A percentile compares a stretch with the other conserved stretches of the same genome.
These are phyloP conservation scores for Crotalus horridus DNA, from an alignment of 2,113 vertebrate species.

Conservation along the genomic window DNA sequence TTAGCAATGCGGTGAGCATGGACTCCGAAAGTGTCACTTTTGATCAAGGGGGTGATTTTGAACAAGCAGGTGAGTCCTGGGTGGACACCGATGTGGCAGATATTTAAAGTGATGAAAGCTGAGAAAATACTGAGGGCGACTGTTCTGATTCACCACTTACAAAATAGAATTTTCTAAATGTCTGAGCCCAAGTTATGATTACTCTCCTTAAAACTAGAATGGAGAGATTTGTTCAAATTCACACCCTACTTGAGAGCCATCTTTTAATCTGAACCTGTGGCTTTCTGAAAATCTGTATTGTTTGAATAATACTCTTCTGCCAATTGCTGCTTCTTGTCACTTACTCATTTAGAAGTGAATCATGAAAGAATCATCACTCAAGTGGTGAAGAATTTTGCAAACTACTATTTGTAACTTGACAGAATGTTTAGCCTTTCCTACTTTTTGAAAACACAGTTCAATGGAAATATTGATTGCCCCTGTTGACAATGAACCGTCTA, in stretches of 20 bases:
- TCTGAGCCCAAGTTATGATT: constrained; percentile 17
- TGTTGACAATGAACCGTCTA: not conserved
- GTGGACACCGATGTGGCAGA: fast-evolving
- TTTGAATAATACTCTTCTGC: not conserved
- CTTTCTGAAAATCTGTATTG: not conserved
- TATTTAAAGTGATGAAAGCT: not conserved
- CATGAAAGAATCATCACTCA: not conserved
- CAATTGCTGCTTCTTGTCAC: not conserved
- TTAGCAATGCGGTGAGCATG: fast-evolving
- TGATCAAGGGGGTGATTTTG: not conserved
- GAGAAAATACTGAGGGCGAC: constrained; percentile 13
- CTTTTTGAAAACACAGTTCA: not conserved
- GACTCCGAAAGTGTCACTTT: not conserved
- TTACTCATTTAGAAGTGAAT: not conserved
- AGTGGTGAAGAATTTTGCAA: not conserved
- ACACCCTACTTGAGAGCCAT: not conserved
- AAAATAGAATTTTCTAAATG: constrained; percentile 36
- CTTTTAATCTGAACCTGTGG: not conserved
- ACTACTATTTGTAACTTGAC: not conserved
- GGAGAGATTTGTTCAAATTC: not conserved
- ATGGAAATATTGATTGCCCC: not conserved
- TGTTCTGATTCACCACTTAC: constrained; percentile 30
- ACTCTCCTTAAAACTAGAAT: not conserved
- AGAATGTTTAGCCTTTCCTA: not conserved
- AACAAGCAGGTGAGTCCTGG: constrained; percentile 1